Percentiles rank a stretch among this genome's conserved stretches.
Conservation (phyloP, 2,113 vertebrate genomes). For the Hystrix brachyura region DNA sequence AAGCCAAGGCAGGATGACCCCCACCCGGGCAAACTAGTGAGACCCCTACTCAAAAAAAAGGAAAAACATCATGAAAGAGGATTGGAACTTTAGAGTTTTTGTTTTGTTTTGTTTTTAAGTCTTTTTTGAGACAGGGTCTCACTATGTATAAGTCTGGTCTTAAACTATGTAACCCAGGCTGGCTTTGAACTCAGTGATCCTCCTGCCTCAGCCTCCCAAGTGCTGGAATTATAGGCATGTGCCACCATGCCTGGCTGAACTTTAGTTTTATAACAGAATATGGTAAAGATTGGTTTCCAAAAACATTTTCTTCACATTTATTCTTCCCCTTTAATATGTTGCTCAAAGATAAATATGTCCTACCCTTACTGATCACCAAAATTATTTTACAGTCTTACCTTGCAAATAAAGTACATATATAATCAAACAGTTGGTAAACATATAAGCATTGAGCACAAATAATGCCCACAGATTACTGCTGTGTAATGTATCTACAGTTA, state of each 20-base stretch:
- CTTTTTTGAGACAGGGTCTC: neutral
- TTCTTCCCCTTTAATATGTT: conserved; percentile 50
- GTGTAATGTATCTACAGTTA: conserved; percentile 92
- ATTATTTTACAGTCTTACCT: conserved; percentile 94
- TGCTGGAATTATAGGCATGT: neutral
- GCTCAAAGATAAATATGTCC: conserved; percentile 17
- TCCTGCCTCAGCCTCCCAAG: neutral
- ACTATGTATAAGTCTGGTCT: too few species aligned
- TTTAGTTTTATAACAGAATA: conserved; percentile 62
- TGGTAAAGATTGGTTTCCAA: conserved; percentile 40
- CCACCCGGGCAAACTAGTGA: neutral
- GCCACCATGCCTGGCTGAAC: neutral
- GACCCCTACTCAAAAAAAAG: neutral
- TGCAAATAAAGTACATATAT: conserved; percentile 91
- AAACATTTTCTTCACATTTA: conserved; percentile 52
- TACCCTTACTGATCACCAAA: conserved; percentile 89
- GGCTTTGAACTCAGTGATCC: neutral
- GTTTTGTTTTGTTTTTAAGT: neutral
- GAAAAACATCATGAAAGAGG: neutral
- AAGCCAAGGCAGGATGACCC: neutral
- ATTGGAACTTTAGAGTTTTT: neutral
- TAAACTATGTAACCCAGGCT: neutral
- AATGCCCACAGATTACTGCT: conserved; percentile 87
- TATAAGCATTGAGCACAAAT: conserved; percentile 91
- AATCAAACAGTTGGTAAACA: conserved; percentile 93